phyloP scores from a whole-genome alignment of 1,140 invertebrate species.

The Procambarus virginalis region DNA sequence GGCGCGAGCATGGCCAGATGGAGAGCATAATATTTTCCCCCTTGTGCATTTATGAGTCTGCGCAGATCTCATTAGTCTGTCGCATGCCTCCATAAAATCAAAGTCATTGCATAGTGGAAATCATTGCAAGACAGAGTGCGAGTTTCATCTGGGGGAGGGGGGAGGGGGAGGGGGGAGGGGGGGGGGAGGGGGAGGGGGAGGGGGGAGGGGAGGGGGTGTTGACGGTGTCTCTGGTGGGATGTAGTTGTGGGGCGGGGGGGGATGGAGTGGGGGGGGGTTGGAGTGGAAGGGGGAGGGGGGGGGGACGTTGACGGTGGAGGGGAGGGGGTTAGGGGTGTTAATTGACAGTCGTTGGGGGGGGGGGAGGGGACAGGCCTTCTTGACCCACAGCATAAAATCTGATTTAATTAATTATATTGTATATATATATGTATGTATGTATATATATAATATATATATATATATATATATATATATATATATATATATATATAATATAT shows the following conservation, averaged over 20 bases:
- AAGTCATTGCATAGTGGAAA: conserved; percentile 66
- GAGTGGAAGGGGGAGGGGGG: not conserved
- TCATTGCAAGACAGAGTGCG: conserved; percentile 49
- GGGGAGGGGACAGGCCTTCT: not conserved
- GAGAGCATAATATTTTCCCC: conserved; percentile 39
- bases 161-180: not conserved
- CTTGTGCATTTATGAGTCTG: conserved; percentile 61
- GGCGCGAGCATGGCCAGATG: conserved; percentile 3
- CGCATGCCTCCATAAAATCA: conserved; percentile 59
- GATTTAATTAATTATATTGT: not conserved
- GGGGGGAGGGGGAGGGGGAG: not conserved
- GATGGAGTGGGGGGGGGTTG: not conserved
- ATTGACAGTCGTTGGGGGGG: no score
- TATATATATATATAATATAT: conserved; percentile 14
- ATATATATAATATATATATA: conserved; percentile 8
- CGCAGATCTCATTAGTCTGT: conserved; percentile 65
- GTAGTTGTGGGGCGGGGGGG: not conserved
- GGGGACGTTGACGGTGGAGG: no score
- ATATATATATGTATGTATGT: conserved; percentile 8
- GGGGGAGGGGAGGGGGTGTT: not conserved
- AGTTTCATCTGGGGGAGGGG: not conserved
- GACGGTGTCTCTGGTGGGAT: not conserved
- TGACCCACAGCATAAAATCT: not conserved
- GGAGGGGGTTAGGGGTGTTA: no score
- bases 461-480: conserved; percentile 25